A percentile compares a stretch with the other conserved stretches of the same genome.
phyloP scores from a whole-genome alignment of 1,140 invertebrate genomes.

The Drosophila baimaii region DNA sequence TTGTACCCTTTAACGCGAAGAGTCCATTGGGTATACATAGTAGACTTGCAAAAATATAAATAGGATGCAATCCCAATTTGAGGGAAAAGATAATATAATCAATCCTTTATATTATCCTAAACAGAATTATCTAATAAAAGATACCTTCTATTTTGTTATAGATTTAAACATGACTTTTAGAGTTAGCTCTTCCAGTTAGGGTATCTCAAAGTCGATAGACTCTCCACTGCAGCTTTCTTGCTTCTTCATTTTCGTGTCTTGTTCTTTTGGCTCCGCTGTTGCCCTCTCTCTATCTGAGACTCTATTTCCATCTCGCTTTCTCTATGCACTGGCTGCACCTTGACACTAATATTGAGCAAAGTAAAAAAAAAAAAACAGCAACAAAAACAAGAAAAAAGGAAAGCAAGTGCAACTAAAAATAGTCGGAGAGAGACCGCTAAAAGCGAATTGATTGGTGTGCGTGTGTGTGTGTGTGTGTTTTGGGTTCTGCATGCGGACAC shows the following conservation, averaged over 20 bases:
- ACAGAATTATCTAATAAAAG: too few species aligned
- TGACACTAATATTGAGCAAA: slow-evolving; percentile 79
- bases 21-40: not conserved
- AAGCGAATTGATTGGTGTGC: slow-evolving; percentile 61
- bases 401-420: slow-evolving; percentile 76
- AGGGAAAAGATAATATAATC: too few species aligned
- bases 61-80: too few species aligned
- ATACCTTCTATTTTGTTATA: too few species aligned
- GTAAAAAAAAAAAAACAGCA: slow-evolving; percentile 40
- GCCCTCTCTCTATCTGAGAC: slow-evolving; percentile 24
- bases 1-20: not conserved
- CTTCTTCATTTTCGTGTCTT: slow-evolving; percentile 49
- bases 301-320: slow-evolving; percentile 32
- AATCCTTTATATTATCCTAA: too few species aligned
- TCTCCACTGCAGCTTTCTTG: slow-evolving; percentile 4
- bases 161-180: too few species aligned
- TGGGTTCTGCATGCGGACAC: slow-evolving; percentile 36
- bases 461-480: slow-evolving; percentile 12
- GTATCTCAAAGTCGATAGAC: not conserved
- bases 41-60: too few species aligned
- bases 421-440: slow-evolving; percentile 63
- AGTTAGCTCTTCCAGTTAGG: too few species aligned
- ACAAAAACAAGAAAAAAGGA: slow-evolving; percentile 33
- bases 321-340: slow-evolving; percentile 68
- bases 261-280: slow-evolving; percentile 40